Base-by-base conservation (phyloP, 2,888 invertebrate genomes). In the Zygogramma bicolorata region DNA sequence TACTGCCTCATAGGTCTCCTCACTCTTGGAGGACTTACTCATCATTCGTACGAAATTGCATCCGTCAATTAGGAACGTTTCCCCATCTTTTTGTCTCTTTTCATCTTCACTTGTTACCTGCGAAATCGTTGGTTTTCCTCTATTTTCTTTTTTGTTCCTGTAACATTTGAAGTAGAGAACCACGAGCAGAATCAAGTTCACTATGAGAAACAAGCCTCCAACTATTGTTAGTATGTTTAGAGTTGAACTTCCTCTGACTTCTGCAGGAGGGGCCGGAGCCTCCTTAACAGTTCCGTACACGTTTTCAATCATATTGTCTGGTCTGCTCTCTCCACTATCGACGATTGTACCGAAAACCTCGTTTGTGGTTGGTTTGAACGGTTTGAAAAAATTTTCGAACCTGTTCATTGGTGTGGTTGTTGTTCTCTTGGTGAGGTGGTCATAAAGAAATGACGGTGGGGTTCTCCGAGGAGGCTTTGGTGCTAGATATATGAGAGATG, bases 101-200 rank as follows among this genome's bases (percentile, higher is more conserved):
- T 83, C 76, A 15, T 79, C 81, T 15, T 42, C 70, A n/a, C 75
- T 75, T 79, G 83, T 75, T 13, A 77, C 81, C 2, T 53, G 68
- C n/a, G 75, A 75, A 20, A 82, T 81, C 29, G 82, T 74, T 18
- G 87, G 86, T 78, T 89, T 89, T 63, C 90, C 90, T 63, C 89
- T 88, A 86, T 84, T 74, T 86, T 87, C 77, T 90, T 90, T 68
- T 72, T 88, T 89, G 25, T 90, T 84, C 83, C 89, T 89, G 71
- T 90, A 89, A 81, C 91, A 91, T 85, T 92, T 93, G 77, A 91
- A 91, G 83, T 93, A 94, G 46, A 94, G 87, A 74, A 90, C 89
- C 0, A 91, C 88, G 80, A 93, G 92, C 34, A 92, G 90, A n/a
- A 91, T 89, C 10, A 94, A 86, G 84, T 95, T 96, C 6, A 94